Evolutionary conservation across 2,113 vertebrate species (phyloP), one percentile per base, ranked within the genome.

Genomic region (Melanostigma gelatinosum): DNA sequence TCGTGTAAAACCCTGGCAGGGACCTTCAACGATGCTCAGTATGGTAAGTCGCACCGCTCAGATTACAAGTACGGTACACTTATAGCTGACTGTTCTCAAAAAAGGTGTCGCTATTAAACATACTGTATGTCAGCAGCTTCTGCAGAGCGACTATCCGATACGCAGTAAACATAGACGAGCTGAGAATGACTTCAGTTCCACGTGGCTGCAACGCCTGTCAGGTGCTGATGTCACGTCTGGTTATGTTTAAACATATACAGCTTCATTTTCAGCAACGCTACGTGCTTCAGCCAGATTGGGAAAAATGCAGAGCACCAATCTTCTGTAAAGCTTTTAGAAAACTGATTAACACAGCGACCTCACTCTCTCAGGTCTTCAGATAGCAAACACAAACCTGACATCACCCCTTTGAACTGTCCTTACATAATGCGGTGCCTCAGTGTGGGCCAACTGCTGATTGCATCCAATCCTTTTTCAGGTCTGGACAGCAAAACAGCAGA

Each of bases 11-110:
- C 97, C 24, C 87, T 96, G 87, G 88, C 95, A 24, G 98, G 98
- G 54, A 96, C 96, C 85, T 99, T 99, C 94, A 98, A 96, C 89
- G 97, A 95, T 71, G 97, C 97, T 87, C 96, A 86, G 85, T 99
- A 99, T 73, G 98, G 98, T 99, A 94, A 92, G 95, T 85, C 65
- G 10, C 5, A 1, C 52, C 22, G 44, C 80, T 87, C 75, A 24
- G 34, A 58, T 84, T 44, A 24, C 80, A 63, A 29, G 11, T 11
- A 29, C 15, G 13, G 20, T 32, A 61, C 54, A 74, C 27, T 69
- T 63, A 81, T 70, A 84, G 76, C 36, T 11, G 22, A 27, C 32
- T 29, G n/a, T 18, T 50, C 34, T 38, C 18, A 34, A 75, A 77
- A 54, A 62, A 68, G 29, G 67, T 62, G 77, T 65, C 77, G 48